Evolutionary conservation across 2,797 vertebrate species (phyloP), one percentile per base, ranked within the genome.

Genomic region (Naso thynnoides): DNA sequence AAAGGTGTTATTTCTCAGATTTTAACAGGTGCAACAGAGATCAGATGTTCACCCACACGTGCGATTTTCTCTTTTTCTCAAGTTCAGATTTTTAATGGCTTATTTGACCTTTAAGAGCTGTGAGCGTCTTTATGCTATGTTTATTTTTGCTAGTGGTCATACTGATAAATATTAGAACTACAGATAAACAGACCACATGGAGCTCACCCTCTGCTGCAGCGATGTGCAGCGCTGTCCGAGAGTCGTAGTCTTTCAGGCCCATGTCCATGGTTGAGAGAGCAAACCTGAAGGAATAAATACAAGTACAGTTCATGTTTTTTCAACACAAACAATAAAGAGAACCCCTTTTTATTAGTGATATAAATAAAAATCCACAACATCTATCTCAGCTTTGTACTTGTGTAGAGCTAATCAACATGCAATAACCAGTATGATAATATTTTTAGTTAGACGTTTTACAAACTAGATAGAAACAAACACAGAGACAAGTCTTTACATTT

Each of bases 221-320:
- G 18, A 97, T 86, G 23, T 97, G 96, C 3, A 96, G 89, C 0
- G 96, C 95, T 38, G 96, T 97, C 55, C 96, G 92, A 45, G 90
- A 94, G 55, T 97, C 96, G 49, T 97, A 96, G 75, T 97, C 96
- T 83, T 95, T 96, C 85, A 95, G 93, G 70, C 95, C 95, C 95
- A 97, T 96, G 81, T 96, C 90, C 94, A 96, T 95, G 23, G 95
- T 94, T n/a, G 95, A 96, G 5, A 97, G 86, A 14, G 96, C 94
- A 93, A 96, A 97, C 87, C 96, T 96, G 83, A 67, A 54, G 9
- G 27, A 33, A 42, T 13, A 29, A 24, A 55, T 42, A 6, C 8
- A n/a, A 36, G 4, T 2, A 38, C 19, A 52, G 14, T n/a, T 53
- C 4, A 47, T 14, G 11, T 23, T 36, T 36, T 33, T 36, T 36